Conservation (phyloP, 2,888 invertebrate genomes). For the Conus canariensis region DNA sequence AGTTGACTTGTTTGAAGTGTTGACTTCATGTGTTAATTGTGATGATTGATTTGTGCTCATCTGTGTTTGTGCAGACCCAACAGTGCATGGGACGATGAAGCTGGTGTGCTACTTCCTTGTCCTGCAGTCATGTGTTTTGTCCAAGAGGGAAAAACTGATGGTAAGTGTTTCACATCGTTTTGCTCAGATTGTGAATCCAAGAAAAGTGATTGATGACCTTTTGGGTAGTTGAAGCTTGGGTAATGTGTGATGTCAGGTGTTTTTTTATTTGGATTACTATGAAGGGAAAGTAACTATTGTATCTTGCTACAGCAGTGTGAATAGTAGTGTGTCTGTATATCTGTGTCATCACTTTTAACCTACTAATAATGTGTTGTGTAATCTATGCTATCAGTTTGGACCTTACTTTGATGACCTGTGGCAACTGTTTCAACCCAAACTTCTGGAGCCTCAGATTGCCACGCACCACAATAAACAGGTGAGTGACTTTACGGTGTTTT, state of each 20-base stretch:
- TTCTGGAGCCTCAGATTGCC: slow-evolving; percentile 95
- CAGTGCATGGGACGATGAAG: slow-evolving; percentile 81
- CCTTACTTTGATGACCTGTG: slow-evolving; percentile 93
- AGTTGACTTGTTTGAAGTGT: too few relatives aligned
- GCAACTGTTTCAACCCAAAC: slow-evolving; percentile 95
- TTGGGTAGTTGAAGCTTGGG: too few relatives aligned
- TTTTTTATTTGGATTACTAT: too few relatives aligned
- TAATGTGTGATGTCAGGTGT: too few relatives aligned
- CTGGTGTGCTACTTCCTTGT: slow-evolving; percentile 95
- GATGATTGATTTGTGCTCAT: neutral
- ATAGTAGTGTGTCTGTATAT: too few relatives aligned
- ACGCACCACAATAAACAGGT: slow-evolving; percentile 96
- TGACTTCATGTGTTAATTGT: neutral
- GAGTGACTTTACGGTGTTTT: neutral
- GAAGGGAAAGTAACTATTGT: too few relatives aligned
- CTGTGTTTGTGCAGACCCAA: slow-evolving; percentile 25
- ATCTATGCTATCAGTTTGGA: slow-evolving; percentile 86
- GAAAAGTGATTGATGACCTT: too few relatives aligned
- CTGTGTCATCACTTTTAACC: too few relatives aligned
- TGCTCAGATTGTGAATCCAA: too few relatives aligned
- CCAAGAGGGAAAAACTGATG: slow-evolving; percentile 94
- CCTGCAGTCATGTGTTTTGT: slow-evolving; percentile 93
- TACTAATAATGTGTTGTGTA: too few relatives aligned
- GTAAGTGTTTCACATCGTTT: slow-evolving; percentile 80
- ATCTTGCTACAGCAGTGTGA: too few relatives aligned